Percentiles rank a stretch among this genome's conserved stretches.
phyloP scores from a whole-genome alignment of 2,888 invertebrate genomes.

The Cheilosia grossa region DNA sequence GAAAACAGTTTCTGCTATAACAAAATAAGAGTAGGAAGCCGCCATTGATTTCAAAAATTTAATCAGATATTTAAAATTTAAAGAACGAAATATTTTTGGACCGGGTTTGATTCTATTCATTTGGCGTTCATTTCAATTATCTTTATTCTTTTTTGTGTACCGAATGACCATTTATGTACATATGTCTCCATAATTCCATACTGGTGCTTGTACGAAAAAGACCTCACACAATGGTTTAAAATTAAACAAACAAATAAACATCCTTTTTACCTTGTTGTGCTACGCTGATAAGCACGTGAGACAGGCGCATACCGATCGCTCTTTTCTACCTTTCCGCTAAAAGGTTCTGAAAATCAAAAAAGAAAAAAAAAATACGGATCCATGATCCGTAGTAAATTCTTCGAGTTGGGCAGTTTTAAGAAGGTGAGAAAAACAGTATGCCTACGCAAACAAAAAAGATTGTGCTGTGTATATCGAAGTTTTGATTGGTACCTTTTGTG shows the following conservation, averaged over 20 bases:
- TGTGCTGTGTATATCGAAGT: neutral
- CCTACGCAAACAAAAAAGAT: conserved; percentile 49
- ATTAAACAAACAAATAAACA: conserved; percentile 37
- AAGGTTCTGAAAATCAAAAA: conserved; percentile 56
- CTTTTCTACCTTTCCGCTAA: conserved; percentile 52
- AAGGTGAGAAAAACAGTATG: conserved; percentile 61
- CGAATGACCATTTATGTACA: no score
- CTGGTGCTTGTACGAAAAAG: conserved; percentile 22
- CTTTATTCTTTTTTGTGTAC: no score
- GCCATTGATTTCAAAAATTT: neutral
- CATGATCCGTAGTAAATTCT: conserved; percentile 18
- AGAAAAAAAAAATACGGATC: conserved; percentile 28
- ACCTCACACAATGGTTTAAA: conserved; percentile 58
- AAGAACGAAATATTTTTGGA: neutral
- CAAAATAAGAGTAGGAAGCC: neutral
- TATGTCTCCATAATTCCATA: no score
- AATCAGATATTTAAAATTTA: neutral
- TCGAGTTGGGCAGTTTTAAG: conserved; percentile 28
- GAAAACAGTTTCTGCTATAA: neutral
- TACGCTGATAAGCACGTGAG: conserved; percentile 50
- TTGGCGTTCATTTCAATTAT: no score
- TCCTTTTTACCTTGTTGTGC: conserved; percentile 30
- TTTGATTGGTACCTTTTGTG: neutral
- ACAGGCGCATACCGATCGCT: conserved; percentile 20
- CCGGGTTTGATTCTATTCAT: no score